Evolutionary conservation across 1,140 invertebrate genomes (phyloP).

Genomic region (Solenopsis invicta): DNA sequence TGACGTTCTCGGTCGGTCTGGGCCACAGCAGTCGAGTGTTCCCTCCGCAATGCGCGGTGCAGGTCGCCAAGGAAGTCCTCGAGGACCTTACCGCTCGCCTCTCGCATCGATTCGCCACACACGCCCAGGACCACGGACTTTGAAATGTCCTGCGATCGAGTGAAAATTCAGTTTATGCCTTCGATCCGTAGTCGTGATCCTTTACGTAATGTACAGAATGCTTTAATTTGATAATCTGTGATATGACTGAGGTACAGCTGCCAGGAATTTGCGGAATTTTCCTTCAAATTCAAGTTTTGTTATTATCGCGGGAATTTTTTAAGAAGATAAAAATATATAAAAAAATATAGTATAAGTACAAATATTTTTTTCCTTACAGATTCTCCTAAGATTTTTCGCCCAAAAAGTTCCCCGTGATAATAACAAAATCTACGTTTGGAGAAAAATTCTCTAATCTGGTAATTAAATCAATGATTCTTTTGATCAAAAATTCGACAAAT

Average conservation of each 20-base stretch:
- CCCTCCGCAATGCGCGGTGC: constrained; percentile 84
- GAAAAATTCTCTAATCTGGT: not conserved
- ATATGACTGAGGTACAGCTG: too few species aligned
- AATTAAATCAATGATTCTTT: not conserved
- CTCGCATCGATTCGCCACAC: constrained; percentile 83
- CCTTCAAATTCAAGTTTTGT: too few species aligned
- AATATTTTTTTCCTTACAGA: too few species aligned
- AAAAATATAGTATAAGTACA: too few species aligned
- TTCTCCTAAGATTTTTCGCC: too few species aligned
- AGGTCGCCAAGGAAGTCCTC: constrained; percentile 83
- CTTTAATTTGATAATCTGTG: too few species aligned
- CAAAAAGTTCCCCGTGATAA: too few species aligned
- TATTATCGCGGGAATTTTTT: too few species aligned
- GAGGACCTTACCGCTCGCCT: constrained; percentile 83
- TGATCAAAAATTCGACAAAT: not conserved
- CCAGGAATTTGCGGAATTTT: too few species aligned
- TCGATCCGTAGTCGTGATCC: not conserved
- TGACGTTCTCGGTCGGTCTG: constrained; percentile 81
- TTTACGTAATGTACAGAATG: not conserved
- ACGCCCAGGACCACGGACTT: constrained; percentile 86
- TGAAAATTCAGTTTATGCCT: not conserved
- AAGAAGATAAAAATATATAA: too few species aligned
- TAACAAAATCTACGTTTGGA: too few species aligned
- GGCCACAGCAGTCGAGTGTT: constrained; percentile 84
- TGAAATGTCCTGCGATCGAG: constrained; percentile 80